Conservation (phyloP, 2,888 invertebrate genomes). For the Habrosyne pyritoides region DNA sequence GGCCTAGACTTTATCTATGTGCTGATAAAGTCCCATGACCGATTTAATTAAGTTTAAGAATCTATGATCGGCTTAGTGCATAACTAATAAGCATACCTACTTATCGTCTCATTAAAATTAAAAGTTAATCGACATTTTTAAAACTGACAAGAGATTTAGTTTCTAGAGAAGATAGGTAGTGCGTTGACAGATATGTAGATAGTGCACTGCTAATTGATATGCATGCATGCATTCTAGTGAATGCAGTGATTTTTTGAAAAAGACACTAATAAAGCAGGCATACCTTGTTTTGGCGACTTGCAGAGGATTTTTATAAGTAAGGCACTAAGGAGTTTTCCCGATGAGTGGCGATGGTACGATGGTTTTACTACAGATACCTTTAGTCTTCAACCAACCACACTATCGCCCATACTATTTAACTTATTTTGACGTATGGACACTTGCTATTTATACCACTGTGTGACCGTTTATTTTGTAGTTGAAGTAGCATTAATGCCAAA, state of each 20-base stretch:
- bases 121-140: too few species aligned
- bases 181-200: too few species aligned
- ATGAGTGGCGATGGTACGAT: background rate
- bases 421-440: background rate
- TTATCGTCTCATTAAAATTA: too few species aligned
- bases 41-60: too few species aligned
- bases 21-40: too few species aligned
- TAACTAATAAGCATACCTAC: too few species aligned
- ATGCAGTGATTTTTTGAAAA: background rate
- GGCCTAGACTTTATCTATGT: too few species aligned
- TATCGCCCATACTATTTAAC: background rate
- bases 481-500: background rate
- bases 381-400: background rate
- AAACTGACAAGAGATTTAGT: too few species aligned
- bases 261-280: background rate
- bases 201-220: background rate
- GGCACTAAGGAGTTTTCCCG: background rate
- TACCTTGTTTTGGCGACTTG: background rate
- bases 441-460: background rate
- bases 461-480: background rate
- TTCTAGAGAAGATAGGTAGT: too few species aligned
- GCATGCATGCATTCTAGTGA: background rate
- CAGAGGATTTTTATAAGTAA: background rate
- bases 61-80: too few species aligned
- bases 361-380: background rate